Percentiles rank a stretch among this genome's conserved stretches.
These are phyloP conservation scores for Heliconius himera DNA, from an alignment of 1,140 invertebrate genomes.

Conservation along the genomic window DNA sequence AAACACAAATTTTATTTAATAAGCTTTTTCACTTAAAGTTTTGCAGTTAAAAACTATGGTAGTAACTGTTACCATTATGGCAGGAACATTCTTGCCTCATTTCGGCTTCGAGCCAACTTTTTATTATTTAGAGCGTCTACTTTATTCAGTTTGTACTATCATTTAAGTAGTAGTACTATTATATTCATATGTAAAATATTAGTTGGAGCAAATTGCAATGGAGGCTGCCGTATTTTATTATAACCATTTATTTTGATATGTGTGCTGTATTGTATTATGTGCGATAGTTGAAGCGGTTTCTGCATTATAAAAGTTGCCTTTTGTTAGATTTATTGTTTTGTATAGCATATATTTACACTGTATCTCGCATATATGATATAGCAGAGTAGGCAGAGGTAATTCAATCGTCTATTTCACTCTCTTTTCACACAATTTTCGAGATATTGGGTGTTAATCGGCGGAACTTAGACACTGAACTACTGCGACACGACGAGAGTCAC, in stretches of 20 bases:
- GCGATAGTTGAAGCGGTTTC: neutral
- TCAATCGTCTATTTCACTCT: too few species aligned
- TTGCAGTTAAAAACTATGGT: slow-evolving; percentile 36
- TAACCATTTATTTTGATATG: neutral
- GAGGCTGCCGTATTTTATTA: slow-evolving; percentile 19
- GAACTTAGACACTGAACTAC: too few species aligned
- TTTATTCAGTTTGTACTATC: slow-evolving; percentile 51
- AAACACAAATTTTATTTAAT: neutral
- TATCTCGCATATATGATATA: too few species aligned
- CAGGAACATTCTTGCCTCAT: slow-evolving; percentile 50
- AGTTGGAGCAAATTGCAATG: slow-evolving; percentile 39
- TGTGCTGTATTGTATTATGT: neutral
- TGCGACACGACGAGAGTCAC: too few species aligned
- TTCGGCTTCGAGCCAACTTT: slow-evolving; percentile 55
- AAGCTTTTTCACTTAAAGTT: slow-evolving; percentile 28
- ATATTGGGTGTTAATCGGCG: too few species aligned
- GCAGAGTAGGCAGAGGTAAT: too few species aligned
- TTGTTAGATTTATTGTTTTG: too few species aligned
- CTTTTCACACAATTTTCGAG: too few species aligned
- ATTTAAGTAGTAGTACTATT: slow-evolving; percentile 42
- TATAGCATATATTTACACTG: too few species aligned
- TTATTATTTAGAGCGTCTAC: slow-evolving; percentile 64
- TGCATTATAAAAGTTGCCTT: neutral
- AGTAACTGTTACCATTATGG: slow-evolving; percentile 44
- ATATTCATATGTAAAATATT: slow-evolving; percentile 50